Evolutionary conservation across 92 coral and sea anemone genomes (phyloP), one percentile per base, ranked within the genome.

Genomic region (Epizoanthus ramosus): DNA sequence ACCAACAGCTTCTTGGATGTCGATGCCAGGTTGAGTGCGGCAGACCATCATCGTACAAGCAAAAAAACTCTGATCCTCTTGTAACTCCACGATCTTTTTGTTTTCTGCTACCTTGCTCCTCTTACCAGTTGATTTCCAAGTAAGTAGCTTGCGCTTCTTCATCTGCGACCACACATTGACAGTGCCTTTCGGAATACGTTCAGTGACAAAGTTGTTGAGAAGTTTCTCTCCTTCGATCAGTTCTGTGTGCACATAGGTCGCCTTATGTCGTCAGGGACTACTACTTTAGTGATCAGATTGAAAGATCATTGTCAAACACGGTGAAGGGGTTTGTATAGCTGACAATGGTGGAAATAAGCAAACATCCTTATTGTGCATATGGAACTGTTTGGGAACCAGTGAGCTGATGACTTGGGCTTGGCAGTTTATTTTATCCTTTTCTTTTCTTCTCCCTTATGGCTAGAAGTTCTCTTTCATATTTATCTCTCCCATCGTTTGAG

Each of bases 271-370:
- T 87, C 93, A 0, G 90, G 79, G 64, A 87, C 53, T n/a, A 84
- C 82, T 0, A 74, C 89, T 21, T 90, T 87, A 0, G 89, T 90
- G 2, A 87, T 76, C 0, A 84, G 75, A 25, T 91, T 87, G 54
- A 84, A 87, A n/a, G n/a, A 5, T 90, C 89, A 31, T 63, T 56
- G 14, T 83, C n/a, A n/a, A n/a, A 81, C 84, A 25, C 59, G 0
- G 54, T 53, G 35, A 90, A 87, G 50, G 88, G 88, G 54, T 90
- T 90, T 80, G 91, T 90, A 68, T 50, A 90, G 39, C 75, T 47
- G 77, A 28, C 31, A 22, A 84, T 87, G 31, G 75, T 71, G 43
- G n/a, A 53, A 73, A 73, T 47, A 73, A 74, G 41, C 87, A 73
- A 10, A 63, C 80, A 22, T 73, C 74, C 82, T 28, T 84, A 75